Evolutionary conservation across 2,113 vertebrate genomes (phyloP).

Genomic region (Pithys albifrons): DNA sequence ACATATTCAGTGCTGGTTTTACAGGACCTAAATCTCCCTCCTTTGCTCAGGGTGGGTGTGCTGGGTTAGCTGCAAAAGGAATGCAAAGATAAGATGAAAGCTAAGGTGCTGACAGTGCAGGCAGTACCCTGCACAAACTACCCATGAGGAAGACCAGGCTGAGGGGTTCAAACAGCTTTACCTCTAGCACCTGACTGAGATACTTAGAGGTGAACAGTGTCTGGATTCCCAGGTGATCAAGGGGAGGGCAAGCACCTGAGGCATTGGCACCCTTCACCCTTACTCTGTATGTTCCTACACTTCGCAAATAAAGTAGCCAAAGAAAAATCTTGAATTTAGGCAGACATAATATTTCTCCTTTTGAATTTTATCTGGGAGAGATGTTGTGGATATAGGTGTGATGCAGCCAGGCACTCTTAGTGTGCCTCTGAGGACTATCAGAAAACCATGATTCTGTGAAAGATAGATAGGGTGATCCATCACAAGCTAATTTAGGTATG

Average conservation of each 20-base stretch:
- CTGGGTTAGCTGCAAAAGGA: background rate
- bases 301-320: background rate
- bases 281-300: accelerated
- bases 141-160: accelerated
- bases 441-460: background rate
- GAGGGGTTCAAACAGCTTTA: background rate
- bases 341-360: background rate
- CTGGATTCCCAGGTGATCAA: background rate
- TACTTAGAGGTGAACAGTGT: background rate
- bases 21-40: background rate
- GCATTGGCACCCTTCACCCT: accelerated
- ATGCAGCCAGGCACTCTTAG: background rate
- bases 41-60: background rate
- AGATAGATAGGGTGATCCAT: accelerated
- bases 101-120: background rate
- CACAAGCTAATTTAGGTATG: background rate
- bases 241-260: background rate
- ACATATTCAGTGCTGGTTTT: background rate
- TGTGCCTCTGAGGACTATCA: background rate
- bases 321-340: background rate
- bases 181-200: background rate
- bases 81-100: background rate
- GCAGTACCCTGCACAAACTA: background rate
- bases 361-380: background rate
- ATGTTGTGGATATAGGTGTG: background rate